Evolutionary conservation across 2,888 invertebrate genomes (phyloP).

Genomic region (Caradrina kadenii): DNA sequence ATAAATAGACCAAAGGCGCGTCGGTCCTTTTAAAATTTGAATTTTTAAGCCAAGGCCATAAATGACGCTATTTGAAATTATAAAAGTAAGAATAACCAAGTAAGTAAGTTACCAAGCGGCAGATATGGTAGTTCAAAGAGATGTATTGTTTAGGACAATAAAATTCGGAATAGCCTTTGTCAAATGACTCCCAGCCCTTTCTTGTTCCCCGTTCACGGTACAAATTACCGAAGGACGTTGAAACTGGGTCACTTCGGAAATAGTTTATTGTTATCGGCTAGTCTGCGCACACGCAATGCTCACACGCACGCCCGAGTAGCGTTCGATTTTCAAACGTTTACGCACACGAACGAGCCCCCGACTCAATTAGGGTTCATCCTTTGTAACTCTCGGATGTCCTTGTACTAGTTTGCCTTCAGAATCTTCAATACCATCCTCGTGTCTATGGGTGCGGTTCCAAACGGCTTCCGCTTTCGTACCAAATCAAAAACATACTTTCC

Average conservation of each 20-base stretch:
- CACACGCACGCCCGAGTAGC: slow-evolving; percentile 78
- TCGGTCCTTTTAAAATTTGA: slow-evolving; percentile 62
- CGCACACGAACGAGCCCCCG: slow-evolving; percentile 78
- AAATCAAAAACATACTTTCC: slow-evolving; percentile 79
- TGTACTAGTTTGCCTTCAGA: slow-evolving; percentile 83
- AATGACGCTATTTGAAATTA: slow-evolving; percentile 70
- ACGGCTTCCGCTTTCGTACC: slow-evolving; percentile 85
- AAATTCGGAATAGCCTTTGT: slow-evolving; percentile 79
- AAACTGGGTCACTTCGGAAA: slow-evolving; percentile 91
- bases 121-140: slow-evolving; percentile 75
- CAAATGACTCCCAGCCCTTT: slow-evolving; percentile 87
- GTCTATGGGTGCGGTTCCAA: slow-evolving; percentile 72
- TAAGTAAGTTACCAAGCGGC: slow-evolving; percentile 75
- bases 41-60: slow-evolving; percentile 74
- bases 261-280: slow-evolving; percentile 91
- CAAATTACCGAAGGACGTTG: slow-evolving; percentile 90
- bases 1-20: slow-evolving; percentile 63
- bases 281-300: slow-evolving; percentile 87
- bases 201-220: slow-evolving; percentile 89
- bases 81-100: slow-evolving; percentile 64
- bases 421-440: slow-evolving; percentile 74
- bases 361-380: slow-evolving; percentile 86
- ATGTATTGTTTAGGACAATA: slow-evolving; percentile 77
- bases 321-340: slow-evolving; percentile 84
- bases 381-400: slow-evolving; percentile 78